A percentile compares a stretch with the other conserved stretches of the same genome.
These are phyloP conservation scores for Aphaenogaster rudis DNA, from an alignment of 1,140 invertebrate genomes.

Conservation along the genomic window DNA sequence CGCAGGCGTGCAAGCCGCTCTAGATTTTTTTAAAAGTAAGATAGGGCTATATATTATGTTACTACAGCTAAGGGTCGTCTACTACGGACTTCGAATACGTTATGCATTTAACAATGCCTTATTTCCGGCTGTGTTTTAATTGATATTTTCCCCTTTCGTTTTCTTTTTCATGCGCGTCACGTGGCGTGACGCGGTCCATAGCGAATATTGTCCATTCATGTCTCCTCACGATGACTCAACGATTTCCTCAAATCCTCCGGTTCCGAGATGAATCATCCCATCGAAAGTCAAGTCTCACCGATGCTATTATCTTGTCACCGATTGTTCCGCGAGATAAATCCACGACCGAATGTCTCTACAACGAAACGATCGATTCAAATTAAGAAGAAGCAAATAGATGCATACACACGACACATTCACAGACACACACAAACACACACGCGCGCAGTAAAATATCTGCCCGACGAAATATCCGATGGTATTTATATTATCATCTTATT, in stretches of 20 bases:
- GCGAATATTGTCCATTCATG: neutral
- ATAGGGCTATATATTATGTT: slow-evolving; percentile 10
- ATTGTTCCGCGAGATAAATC: slow-evolving; percentile 43
- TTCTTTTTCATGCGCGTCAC: neutral
- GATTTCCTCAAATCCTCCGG: neutral
- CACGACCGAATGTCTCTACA: slow-evolving; percentile 63
- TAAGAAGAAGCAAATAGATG: neutral
- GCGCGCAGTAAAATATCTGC: slow-evolving; percentile 53
- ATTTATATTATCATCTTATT: slow-evolving; percentile 80
- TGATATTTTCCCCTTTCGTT: slow-evolving; percentile 24
- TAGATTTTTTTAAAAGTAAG: slow-evolving; percentile 13
- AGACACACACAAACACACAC: neutral
- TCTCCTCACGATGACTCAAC: neutral
- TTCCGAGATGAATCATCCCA: neutral
- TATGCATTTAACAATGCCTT: slow-evolving; percentile 66
- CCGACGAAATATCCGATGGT: slow-evolving; percentile 61
- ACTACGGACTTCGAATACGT: slow-evolving; percentile 2
- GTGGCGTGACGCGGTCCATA: too few species aligned
- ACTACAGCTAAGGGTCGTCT: neutral
- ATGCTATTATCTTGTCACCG: neutral
- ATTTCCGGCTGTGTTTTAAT: slow-evolving; percentile 42
- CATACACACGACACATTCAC: neutral
- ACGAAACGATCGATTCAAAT: slow-evolving; percentile 59
- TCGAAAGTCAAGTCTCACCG: slow-evolving; percentile 1
- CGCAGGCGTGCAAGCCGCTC: neutral